Percentiles rank a stretch among this genome's conserved stretches.
Evolutionary conservation across 2,797 vertebrate species (phyloP).

Genomic region (Betta splendens): DNA sequence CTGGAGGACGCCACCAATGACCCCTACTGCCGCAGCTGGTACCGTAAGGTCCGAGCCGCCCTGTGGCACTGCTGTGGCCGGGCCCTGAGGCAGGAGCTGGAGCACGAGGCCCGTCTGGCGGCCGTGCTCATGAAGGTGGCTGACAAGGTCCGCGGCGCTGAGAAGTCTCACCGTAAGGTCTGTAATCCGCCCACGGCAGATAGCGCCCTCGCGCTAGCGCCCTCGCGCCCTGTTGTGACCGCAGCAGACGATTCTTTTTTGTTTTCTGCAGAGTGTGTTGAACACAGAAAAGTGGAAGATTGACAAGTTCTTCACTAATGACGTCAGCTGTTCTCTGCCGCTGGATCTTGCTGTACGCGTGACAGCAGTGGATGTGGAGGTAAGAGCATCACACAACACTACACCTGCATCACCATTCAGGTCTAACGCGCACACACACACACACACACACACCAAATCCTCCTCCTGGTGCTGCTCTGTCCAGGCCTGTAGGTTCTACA

Average conservation of each 20-base stretch:
- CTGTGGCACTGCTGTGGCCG: constrained; percentile 88
- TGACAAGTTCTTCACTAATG: constrained; percentile 83
- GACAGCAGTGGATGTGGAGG: constrained; percentile 85
- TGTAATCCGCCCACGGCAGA: too few relatives aligned
- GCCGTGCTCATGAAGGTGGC: constrained; percentile 85
- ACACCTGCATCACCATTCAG: not conserved
- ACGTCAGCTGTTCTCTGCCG: constrained; percentile 85
- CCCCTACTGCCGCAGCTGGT: constrained; percentile 87
- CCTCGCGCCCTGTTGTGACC: too few relatives aligned
- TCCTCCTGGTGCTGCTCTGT: constrained; percentile 10
- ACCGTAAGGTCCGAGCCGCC: constrained; percentile 88
- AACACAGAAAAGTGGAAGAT: constrained; percentile 81
- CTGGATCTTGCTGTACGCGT: constrained; percentile 89
- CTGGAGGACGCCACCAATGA: constrained; percentile 87
- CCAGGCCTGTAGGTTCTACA: constrained; percentile 92
- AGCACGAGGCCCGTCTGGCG: constrained; percentile 84
- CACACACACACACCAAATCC: not conserved
- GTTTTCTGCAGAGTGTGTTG: constrained; percentile 81
- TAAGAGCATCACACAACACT: constrained; percentile 64
- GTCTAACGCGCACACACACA: not conserved
- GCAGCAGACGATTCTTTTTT: too few relatives aligned
- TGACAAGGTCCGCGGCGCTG: constrained; percentile 80
- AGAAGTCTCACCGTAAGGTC: constrained; percentile 88
- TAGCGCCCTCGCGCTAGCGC: too few relatives aligned
- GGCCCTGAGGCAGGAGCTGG: constrained; percentile 88